Evolutionary conservation across 2,113 vertebrate genomes (phyloP), one percentile per base, ranked within the genome.

Genomic region (Hippopotamus amphibius): DNA sequence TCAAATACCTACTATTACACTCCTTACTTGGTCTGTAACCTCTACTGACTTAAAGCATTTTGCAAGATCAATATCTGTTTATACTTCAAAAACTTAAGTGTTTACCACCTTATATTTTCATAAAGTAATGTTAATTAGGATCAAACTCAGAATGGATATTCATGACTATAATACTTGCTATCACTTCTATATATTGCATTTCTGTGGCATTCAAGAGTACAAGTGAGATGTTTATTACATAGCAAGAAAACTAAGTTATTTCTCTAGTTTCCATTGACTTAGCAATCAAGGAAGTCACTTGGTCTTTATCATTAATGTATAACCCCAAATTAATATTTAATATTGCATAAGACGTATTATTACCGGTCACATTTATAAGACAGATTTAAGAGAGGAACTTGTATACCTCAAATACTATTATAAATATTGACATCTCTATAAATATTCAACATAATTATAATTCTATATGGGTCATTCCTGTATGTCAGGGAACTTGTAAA

Each of bases 311-410:
- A 77, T 69, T 96, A 96, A 95, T 92, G 19, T 55, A 88, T 94
- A 84, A 95, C 89, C n/a, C 10, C 22, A 65, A 94, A 80, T 97
- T 76, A 92, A 94, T 90, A 87, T 96, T 97, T 90, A 95, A 91
- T 57, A 84, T 37, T 77, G 30, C 10, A 63, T 37, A 82, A 90
- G 24, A 63, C 84, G 30, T 79, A 68, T 26, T 50, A 95, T 95
- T 97, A n/a, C 19, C 1, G 15, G 26, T 82, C 84, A 94, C 57
- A 94, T 57, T 74, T 90, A 50, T 30, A 92, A 77, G 24, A 91
- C 53, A 83, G 16, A 48, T 90, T 88, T 84, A 22, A 2, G 30
- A 92, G 88, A 4, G 9, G 55, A 92, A 80, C 3, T 14, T 90
- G 6, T 65, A 46, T 94, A 84, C 46, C 68, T 95, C 92, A 97